These are phyloP conservation scores for Mustela erminea DNA, from an alignment of 2,797 vertebrate genomes.

Conservation along the genomic window DNA sequence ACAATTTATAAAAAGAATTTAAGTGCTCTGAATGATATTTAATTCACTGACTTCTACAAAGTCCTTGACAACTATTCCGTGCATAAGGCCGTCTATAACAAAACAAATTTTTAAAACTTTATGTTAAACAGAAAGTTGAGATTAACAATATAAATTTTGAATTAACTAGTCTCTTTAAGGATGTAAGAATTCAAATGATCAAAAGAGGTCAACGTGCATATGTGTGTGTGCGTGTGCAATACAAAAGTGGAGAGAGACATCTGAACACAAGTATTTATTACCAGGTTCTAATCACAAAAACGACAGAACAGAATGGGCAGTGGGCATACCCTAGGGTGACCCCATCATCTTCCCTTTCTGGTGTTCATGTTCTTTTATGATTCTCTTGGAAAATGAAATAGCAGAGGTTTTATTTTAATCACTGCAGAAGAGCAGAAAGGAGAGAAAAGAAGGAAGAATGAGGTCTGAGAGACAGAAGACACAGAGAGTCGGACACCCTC, in stretches of 20 bases:
- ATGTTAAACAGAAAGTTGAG: not conserved
- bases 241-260: not conserved
- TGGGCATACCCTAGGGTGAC: accelerated
- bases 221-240: accelerated
- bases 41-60: not conserved
- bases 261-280: not conserved
- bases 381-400: not conserved
- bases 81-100: not conserved
- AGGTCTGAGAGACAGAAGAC: not conserved
- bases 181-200: not conserved
- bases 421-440: not conserved
- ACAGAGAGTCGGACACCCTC: not conserved
- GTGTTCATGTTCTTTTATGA: not conserved
- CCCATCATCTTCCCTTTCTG: not conserved
- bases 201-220: not conserved
- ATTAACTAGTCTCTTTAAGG: not conserved
- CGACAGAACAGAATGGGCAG: no score
- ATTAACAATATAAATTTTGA: not conserved
- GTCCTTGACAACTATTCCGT: not conserved
- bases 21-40: not conserved
- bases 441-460: not conserved
- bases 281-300: not conserved
- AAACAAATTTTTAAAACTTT: not conserved
- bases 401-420: not conserved
- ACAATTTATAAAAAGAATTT: not conserved